Base-by-base conservation (phyloP, 2,888 invertebrate genomes). In the Caenorhabditis afra region DNA sequence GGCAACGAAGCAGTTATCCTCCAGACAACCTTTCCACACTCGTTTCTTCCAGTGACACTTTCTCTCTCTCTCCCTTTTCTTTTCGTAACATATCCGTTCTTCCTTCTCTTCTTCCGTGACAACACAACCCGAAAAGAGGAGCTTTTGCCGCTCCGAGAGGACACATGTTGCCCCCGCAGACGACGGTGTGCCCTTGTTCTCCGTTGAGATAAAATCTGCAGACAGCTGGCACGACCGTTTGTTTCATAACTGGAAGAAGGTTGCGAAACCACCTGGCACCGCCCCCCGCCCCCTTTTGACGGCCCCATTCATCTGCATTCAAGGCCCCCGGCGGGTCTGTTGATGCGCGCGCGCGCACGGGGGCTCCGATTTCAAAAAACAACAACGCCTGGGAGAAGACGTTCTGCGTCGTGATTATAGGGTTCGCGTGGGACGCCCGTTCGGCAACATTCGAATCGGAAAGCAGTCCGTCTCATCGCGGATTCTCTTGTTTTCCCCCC, bases 261-360 rank as follows among this genome's bases (percentile, higher is more conserved):
- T 64, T 64, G 44, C 64, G 52, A 64, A 64, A 64, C 64, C 64
- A 64, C 64, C 64, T 64, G 64, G 50, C 64, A 64, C 64, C 62
- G 18, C 62, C 44, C 29, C 37, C 55, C 20, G 41, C 8, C 11
- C 39, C 5, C 37, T 5, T 16, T 49, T n/a, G 29, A 29, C 29
- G 29, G 29, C 20, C 50, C 16, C 18, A 47, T 47, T 47, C n/a
- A 47, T 47, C n/a, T 3, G 11, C 16, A 14, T 47, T 16, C 10
- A 16, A 18, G 18, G 18, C 53, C 16, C 3, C 53, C 35, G 35
- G 37, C 37, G 4, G 35, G 7, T 52, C 23, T 52, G 14, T 37
- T 41, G 41, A 37, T 53, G 18, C 22, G 14, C 53, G 8, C 29
- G 29, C 41, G 4, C 29, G 10, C 29, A 4, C 53, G 35, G 18